Evolutionary conservation across 1,140 invertebrate species (phyloP), one percentile per base, ranked within the genome.

Genomic region (Pseudomyrmex flavicornis): DNA sequence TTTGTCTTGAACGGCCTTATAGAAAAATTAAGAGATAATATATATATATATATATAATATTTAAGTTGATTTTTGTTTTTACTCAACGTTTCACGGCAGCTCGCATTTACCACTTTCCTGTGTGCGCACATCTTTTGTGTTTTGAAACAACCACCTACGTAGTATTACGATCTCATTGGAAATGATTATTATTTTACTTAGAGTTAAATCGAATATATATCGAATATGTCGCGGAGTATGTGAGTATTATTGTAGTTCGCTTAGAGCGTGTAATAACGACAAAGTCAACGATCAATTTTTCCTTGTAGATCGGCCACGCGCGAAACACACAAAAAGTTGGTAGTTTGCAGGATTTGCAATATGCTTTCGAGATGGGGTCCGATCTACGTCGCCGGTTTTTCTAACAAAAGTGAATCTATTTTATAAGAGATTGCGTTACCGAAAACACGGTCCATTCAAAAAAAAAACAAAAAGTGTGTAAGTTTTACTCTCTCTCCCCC

Each of bases 121-220:
- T 35, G 20, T 86, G 85, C 73, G 80, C 58, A 66, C 61, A 75
- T 88, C 77, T 68, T 75, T 66, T 70, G 35, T 35, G 35, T 35
- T 35, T 66, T 85, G 85, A 87, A 86, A 84, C 63, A 74, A 86
- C 86, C 88, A 82, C 73, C 50, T 12, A 52, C 76, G 5, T 92
- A 91, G 90, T 91, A 91, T 91, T 91, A 90, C 90, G 91, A 91
- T 91, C 91, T 91, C 91, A 91, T 86, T 88, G 84, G 70, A 83
- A 87, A 90, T 84, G 69, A 77, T 91, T 89, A 77, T 85, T 91
- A 35, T 35, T 35, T 35, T 35, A 35, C 5, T 91, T 87, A 90
- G 82, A 82, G 66, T 90, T 90, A 86, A 87, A 46, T 20, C 56
- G 48, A 59, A 61, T 69, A 85, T 86, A 70, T 62, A 87, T 89